Conservation (phyloP, 2,888 invertebrate species). For the Biston stratarius region DNA sequence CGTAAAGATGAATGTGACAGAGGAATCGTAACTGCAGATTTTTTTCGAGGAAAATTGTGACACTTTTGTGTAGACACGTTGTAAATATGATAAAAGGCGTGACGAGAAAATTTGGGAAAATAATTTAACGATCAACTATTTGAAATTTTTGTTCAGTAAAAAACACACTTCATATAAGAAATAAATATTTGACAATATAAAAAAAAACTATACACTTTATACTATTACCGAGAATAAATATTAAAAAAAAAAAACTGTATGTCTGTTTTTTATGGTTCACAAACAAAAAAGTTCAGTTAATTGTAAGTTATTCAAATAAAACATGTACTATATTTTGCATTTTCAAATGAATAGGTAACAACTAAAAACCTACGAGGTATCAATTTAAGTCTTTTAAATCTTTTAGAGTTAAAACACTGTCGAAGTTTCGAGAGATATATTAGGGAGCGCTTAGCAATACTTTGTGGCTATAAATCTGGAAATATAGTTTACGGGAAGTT, state of each 20-base stretch:
- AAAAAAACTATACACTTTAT: no score
- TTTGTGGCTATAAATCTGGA: slow-evolving; percentile 49
- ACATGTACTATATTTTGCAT: not conserved
- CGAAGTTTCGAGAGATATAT: slow-evolving; percentile 49
- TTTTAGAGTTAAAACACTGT: slow-evolving; percentile 43
- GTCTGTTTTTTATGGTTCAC: no score
- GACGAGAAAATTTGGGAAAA: slow-evolving; percentile 32
- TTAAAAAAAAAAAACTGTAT: no score
- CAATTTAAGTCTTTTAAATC: not conserved
- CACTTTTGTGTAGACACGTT: slow-evolving; percentile 50
- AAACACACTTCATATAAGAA: no score
- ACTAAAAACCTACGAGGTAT: not conserved
- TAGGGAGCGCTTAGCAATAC: slow-evolving; percentile 49
- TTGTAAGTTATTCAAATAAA: no score
- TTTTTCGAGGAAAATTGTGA: slow-evolving; percentile 47
- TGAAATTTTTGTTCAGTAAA: no score
- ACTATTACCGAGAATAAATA: no score
- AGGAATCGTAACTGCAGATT: slow-evolving; percentile 58
- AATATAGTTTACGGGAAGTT: slow-evolving; percentile 50
- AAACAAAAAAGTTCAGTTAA: no score
- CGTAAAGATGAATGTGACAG: slow-evolving; percentile 76
- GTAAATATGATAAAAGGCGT: slow-evolving; percentile 41
- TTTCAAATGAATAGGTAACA: slow-evolving; percentile 14
- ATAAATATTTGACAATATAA: no score
- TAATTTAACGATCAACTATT: no score